Base-by-base conservation (phyloP, 1,140 invertebrate genomes). In the Phymorhynchus buccinoides region DNA sequence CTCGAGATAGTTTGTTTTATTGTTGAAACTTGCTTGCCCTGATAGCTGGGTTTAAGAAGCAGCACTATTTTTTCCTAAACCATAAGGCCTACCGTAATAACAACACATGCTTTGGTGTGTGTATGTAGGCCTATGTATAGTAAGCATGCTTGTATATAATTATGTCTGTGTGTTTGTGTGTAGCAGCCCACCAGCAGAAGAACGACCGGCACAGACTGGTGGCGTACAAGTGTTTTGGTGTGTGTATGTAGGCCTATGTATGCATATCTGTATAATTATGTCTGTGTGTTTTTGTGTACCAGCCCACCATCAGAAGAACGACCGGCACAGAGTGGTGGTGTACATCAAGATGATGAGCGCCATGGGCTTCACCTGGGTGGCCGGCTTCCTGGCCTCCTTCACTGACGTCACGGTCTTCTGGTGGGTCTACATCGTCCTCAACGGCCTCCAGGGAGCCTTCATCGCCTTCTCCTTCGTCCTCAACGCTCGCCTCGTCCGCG, bases 311-410 rank as follows among this genome's bases (percentile, higher is more conserved):
- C 83, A 88, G 84, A 56, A 83, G 79, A 48, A 32, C 83, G 48
- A 93, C 71, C 83, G 89, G 32, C 86, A 90, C 9, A 89, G 92
- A 6, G 90, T 94, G n/a, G 89, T 92, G 52, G 88, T 95, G 22
- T 95, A 95, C 90, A 85, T 94, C 18, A 95, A 95, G 85, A 88
- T 95, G 6, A 93, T 93, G 18, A 86, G 93, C 2, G 93, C 94
- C 18, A 94, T 95, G 93, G 94, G 94, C 0, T 82, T 95, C n/a
- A 94, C 94, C 0, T 95, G 94, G 94, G 90, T 92, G 30, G 91
- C 94, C 27, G 94, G 93, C 0, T 93, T 94, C 68, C 39, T 94
- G 3, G 92, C 94, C 16, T 89, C 91, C 18, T 84, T 93, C 27
- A 79, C 87, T 7, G 85, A 87, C 39, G 78, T 88, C 18, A 39